Evolutionary conservation across 2,888 invertebrate species (phyloP), one percentile per base, ranked within the genome.

Genomic region (Aleiodes alternator): DNA sequence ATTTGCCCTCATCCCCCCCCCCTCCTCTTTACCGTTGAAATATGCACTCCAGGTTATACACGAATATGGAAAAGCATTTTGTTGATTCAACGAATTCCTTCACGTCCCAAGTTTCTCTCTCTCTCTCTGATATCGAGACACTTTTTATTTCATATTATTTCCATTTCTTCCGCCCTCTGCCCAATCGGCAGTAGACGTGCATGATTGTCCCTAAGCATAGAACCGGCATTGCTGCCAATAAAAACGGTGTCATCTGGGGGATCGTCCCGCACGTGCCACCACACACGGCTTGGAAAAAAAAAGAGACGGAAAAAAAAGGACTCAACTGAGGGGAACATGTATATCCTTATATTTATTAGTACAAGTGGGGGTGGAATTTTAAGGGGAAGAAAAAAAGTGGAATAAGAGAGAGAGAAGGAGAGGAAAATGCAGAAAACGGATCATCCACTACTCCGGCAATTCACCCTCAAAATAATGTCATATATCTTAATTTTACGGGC

Each of bases 401-500:
- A n/a, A n/a, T n/a, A n/a, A n/a, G n/a, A n/a, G n/a, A n/a, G n/a
- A n/a, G n/a, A n/a, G n/a, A 23, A 14, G 51, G 23, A 69, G 12
- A 56, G 14, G 9, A 56, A 64, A 43, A 55, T 53, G 50, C 57
- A 69, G 71, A 53, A 59, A 51, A 31, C 43, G 43, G 73, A 34
- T 29, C 43, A 61, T 11, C 14, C 53, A 11, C 68, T 69, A 51
- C 51, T 53, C 23, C 23, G 16, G 55, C 56, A 55, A 75, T 59
- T 78, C 76, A 78, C 76, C 77, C 73, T 79, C 1, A 34, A 23
- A 34, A 72, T 76, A 75, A 69, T 57, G 81, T 84, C 84, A 88
- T 89, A 87, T 87, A 89, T 89, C 89, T 89, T 87, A 88, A 88
- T 89, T 89, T 85, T 83, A 86, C 84, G 88, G 88, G 88, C 88